phyloP scores from a whole-genome alignment of 2,888 invertebrate genomes.

The Nomada flava region DNA sequence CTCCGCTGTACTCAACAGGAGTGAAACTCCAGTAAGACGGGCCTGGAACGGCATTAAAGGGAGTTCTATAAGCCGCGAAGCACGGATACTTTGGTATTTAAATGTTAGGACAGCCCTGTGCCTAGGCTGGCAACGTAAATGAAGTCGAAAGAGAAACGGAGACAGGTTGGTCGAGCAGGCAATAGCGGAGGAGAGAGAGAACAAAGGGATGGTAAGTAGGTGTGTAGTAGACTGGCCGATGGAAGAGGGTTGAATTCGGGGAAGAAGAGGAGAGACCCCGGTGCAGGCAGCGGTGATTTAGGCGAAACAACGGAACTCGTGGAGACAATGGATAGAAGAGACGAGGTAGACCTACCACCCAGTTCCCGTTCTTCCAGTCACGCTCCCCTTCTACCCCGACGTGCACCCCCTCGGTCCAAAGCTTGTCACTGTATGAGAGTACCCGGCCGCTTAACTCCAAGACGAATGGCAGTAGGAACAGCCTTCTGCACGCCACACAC shows the following conservation, averaged over 20 bases:
- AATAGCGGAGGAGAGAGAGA: constrained; percentile 29
- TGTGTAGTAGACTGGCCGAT: constrained; percentile 48
- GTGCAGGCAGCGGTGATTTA: constrained; percentile 72
- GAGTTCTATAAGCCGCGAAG: constrained; percentile 68
- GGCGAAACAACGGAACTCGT: constrained; percentile 71
- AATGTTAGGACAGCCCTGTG: constrained; percentile 74
- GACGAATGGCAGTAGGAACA: constrained; percentile 66
- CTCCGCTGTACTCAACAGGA: constrained; percentile 52
- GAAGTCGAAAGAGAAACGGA: constrained; percentile 69
- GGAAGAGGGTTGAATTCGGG: constrained; percentile 63
- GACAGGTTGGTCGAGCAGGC: constrained; percentile 14
- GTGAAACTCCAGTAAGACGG: constrained; percentile 70
- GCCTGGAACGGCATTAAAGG: constrained; percentile 73
- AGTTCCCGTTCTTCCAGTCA: neutral
- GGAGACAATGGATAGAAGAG: constrained; percentile 70
- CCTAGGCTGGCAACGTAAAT: constrained; percentile 68
- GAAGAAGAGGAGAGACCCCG: constrained; percentile 58
- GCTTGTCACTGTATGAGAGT: constrained; percentile 56
- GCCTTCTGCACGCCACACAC: constrained; percentile 65
- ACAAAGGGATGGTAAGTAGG: constrained; percentile 42
- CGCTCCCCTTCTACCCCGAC: neutral
- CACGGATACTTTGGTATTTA: constrained; percentile 81
- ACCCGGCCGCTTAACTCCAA: constrained; percentile 69
- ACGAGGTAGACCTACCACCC: constrained; percentile 48
- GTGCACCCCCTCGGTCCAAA: constrained; percentile 18